Conservation (phyloP, 2,113 vertebrate genomes). For the Nansenia antarctica region DNA sequence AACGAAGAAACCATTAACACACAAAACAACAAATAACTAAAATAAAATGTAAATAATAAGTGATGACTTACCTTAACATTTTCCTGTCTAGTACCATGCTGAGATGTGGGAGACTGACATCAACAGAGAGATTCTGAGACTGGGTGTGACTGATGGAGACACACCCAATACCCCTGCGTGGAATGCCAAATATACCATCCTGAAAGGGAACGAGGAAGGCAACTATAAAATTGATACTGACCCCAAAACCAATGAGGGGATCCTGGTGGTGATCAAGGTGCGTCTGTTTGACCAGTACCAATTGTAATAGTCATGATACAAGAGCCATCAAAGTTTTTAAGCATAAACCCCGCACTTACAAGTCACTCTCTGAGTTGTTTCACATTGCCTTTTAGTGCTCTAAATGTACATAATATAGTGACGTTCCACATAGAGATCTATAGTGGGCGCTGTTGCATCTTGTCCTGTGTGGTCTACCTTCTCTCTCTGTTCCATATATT, state of each 20-base stretch:
- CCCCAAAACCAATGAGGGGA: slow-evolving; percentile 77
- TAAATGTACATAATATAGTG: neutral
- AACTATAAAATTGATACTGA: slow-evolving; percentile 76
- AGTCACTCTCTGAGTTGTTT: neutral
- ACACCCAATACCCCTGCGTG: slow-evolving; percentile 69
- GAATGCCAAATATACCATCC: slow-evolving; percentile 70
- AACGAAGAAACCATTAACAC: no score
- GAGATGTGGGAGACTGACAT: slow-evolving; percentile 45
- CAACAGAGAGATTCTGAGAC: slow-evolving; percentile 45
- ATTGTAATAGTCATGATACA: neutral
- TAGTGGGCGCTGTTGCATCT: no score
- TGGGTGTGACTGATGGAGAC: slow-evolving; percentile 76
- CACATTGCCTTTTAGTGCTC: neutral
- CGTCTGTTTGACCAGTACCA: neutral
- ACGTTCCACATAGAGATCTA: no score
- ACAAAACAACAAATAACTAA: no score
- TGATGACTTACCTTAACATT: neutral
- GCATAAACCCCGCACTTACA: slow-evolving; percentile 4
- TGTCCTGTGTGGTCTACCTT: no score
- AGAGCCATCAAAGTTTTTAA: neutral
- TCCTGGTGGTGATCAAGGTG: slow-evolving; percentile 81
- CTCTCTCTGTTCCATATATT: no score
- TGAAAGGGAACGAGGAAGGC: slow-evolving; percentile 67
- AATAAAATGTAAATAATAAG: no score
- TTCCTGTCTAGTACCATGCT: slow-evolving; percentile 52